Base-by-base conservation (phyloP, 2,797 vertebrate genomes). In the Scyliorhinus canicula region DNA sequence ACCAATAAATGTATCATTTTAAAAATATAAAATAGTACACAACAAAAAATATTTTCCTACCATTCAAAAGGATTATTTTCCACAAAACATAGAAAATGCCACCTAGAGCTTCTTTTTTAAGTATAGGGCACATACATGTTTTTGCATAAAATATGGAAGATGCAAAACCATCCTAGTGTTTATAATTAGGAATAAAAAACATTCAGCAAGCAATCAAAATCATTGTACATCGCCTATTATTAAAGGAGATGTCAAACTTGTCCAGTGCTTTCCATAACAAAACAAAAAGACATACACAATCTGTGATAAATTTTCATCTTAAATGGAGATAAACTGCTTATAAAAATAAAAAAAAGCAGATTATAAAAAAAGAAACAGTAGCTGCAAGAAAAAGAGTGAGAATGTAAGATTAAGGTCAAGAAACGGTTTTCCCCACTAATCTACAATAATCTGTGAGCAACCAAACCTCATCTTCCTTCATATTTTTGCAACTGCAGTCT, bases 1-100 rank as follows among this genome's bases (percentile, higher is more conserved):
- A 98, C 98, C 97, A 98, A 97, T 97, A 98, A 97, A 98, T 97
- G 97, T 97, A 97, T 98, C 97, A 94, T 94, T 94, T 94, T 97
- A 97, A 98, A 98, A 98, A 98, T 98, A 98, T 97, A 98, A 98
- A 98, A 98, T 98, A 98, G 97, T 97, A 98, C 97, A 98, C 97
- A 98, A 98, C 97, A 98, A 98, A 98, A 94, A 98, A 98, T 98
- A 98, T 97, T 97, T 97, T 98, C 97, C 97, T 98, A 98, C 97
- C 97, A 97, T 98, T 97, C 97, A 97, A 97, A 98, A 97, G 97
- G 96, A 96, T 97, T 97, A 97, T 97, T 97, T 97, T 94, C 97
- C 97, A 97, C 98, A 97, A 97, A 98, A 97, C 97, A 97, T 98
- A 98, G 97, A 98, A 97, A 97, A 97, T 94, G 93, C 93, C 55